Evolutionary conservation across 2,113 vertebrate genomes (phyloP).

Genomic region (Lipophrys pholis): DNA sequence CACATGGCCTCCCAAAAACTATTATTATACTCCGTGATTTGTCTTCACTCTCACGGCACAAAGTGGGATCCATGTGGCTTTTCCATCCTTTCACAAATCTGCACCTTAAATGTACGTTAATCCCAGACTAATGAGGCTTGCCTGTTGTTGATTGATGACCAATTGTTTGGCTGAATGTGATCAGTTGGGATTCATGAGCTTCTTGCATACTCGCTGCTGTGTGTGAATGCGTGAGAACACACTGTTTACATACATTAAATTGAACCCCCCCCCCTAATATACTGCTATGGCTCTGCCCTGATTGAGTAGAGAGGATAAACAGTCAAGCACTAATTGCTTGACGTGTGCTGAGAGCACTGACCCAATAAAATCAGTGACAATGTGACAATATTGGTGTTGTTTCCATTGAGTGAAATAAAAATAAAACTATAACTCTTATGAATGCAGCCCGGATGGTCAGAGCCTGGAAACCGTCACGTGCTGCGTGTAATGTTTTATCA

Average conservation of each 20-base stretch:
- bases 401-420: not conserved
- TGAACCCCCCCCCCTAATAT: conserved; percentile 9
- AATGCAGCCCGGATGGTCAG: not conserved
- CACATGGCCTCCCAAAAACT: not conserved
- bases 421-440: not conserved
- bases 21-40: too few relatives aligned
- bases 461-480: not conserved
- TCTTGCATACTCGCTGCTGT: not conserved
- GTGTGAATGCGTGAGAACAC: conserved; percentile 27
- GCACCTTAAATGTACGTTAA: conserved; percentile 2
- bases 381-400: not conserved
- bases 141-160: conserved; percentile 24
- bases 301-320: conserved; percentile 14
- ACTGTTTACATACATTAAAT: conserved; percentile 18
- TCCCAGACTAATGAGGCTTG: conserved; percentile 32
- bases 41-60: too few relatives aligned
- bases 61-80: not conserved
- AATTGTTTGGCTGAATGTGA: conserved; percentile 18
- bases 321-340: not conserved
- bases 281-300: conserved; percentile 8
- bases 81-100: conserved; percentile 11
- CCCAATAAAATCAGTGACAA: not conserved
- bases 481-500: not conserved
- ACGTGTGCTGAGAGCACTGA: conserved; percentile 17
- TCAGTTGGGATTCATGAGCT: conserved; percentile 4